These are phyloP conservation scores for Euschistus heros DNA, from an alignment of 1,140 invertebrate species.

Conservation along the genomic window DNA sequence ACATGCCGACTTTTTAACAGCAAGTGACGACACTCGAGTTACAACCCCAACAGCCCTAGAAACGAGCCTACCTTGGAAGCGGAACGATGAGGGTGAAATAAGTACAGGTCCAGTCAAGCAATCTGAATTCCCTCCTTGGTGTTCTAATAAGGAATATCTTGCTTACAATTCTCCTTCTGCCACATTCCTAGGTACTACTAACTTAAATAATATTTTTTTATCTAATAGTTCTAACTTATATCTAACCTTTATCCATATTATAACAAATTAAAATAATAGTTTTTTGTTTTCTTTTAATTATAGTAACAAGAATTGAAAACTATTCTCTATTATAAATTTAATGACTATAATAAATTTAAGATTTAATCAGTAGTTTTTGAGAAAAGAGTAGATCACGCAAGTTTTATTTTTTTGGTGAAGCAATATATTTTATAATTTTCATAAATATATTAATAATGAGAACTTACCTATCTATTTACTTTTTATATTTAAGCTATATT, in stretches of 20 bases:
- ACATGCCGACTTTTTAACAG: conserved; percentile 7
- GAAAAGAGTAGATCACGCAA: too few relatives aligned
- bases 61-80: conserved; percentile 79
- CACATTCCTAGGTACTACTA: conserved; percentile 66
- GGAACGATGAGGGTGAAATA: conserved; percentile 55
- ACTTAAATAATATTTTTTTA: not conserved
- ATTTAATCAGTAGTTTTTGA: too few relatives aligned
- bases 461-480: too few relatives aligned
- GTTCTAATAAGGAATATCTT: conserved; percentile 82
- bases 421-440: too few relatives aligned
- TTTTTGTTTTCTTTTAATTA: too few relatives aligned
- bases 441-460: too few relatives aligned
- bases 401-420: too few relatives aligned
- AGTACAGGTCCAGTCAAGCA: conserved; percentile 62
- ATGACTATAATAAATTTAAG: too few relatives aligned
- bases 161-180: conserved; percentile 84
- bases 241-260: not conserved
- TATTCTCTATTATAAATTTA: too few relatives aligned
- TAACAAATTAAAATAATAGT: conserved; percentile 11
- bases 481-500: too few relatives aligned
- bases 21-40: conserved; percentile 51
- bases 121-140: conserved; percentile 83
- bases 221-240: too few relatives aligned
- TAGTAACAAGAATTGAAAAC: too few relatives aligned
- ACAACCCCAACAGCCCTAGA: conserved; percentile 75